Percentiles rank a stretch among this genome's conserved stretches.
Conservation (phyloP, 2,113 vertebrate species). For the Sylvicapra grimmia region DNA sequence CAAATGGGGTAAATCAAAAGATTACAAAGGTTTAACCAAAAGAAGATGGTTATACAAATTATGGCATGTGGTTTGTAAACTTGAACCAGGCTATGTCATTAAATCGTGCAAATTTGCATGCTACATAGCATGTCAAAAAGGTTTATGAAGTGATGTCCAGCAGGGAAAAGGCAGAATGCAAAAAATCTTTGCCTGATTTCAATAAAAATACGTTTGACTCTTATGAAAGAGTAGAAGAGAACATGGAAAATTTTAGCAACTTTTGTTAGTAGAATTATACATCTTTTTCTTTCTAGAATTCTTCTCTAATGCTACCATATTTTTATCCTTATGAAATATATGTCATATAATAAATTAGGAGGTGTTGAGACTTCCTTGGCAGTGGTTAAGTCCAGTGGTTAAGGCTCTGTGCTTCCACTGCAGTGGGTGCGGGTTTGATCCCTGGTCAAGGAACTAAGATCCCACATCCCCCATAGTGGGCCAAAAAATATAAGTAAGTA, state of each 20-base stretch:
- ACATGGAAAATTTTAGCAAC: not conserved
- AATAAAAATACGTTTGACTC: not conserved
- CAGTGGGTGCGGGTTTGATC: not conserved
- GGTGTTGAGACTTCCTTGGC: not conserved
- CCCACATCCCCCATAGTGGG: not conserved
- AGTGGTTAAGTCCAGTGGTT: not conserved
- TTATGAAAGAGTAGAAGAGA: conserved; percentile 2
- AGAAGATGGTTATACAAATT: not conserved
- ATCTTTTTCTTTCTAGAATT: not conserved
- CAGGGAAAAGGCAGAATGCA: not conserved
- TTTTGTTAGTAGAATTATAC: not conserved
- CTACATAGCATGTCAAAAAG: not conserved
- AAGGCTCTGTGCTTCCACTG: not conserved
- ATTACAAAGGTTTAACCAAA: not conserved
- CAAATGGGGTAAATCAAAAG: not conserved
- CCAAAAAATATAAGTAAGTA: not conserved
- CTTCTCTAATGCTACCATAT: not conserved
- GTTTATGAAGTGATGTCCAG: not conserved
- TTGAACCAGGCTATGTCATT: not conserved
- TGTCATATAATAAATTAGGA: not conserved
- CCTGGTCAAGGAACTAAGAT: not conserved
- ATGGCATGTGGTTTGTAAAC: not conserved
- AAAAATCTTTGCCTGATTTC: not conserved
- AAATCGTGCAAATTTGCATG: not conserved
- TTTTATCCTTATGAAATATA: not conserved